These are phyloP conservation scores for Drosophila orena DNA, from an alignment of 1,140 invertebrate genomes.

Conservation along the genomic window DNA sequence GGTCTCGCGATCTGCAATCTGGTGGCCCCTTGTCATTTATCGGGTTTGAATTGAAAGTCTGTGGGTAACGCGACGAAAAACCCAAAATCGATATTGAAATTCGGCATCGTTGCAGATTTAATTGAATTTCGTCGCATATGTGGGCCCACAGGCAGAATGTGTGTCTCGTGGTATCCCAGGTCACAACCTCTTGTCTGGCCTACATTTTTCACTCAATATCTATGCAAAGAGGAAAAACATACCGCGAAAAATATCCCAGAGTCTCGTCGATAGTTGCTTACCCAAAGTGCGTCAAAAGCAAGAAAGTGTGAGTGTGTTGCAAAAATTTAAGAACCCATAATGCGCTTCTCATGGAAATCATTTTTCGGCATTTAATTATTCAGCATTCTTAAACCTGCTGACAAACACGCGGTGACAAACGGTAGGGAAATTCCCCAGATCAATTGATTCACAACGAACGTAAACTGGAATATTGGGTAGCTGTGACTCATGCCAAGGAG, in stretches of 20 bases:
- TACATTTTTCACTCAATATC: neutral
- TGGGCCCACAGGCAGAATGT: conserved; percentile 10
- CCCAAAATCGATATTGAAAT: conserved; percentile 69
- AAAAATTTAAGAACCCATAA: neutral
- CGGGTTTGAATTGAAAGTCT: conserved; percentile 77
- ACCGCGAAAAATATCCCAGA: too few species aligned
- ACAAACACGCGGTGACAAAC: neutral
- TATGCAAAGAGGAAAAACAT: too few species aligned
- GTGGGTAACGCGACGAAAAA: conserved; percentile 71
- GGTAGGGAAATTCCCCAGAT: conserved; percentile 2
- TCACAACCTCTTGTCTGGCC: conserved; percentile 25
- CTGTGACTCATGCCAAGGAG: conserved; percentile 8
- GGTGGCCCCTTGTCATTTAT: conserved; percentile 64
- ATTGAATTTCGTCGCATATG: conserved; percentile 40
- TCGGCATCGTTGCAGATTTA: conserved; percentile 57
- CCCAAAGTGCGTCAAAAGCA: too few species aligned
- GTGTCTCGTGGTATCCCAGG: conserved; percentile 4
- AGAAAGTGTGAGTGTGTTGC: too few species aligned
- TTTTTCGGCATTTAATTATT: neutral
- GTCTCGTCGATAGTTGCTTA: too few species aligned
- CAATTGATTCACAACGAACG: conserved; percentile 18
- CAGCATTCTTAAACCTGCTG: neutral
- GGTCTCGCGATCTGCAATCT: conserved; percentile 45
- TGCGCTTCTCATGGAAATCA: too few species aligned
- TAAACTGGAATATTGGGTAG: neutral